Evolutionary conservation across 1,140 invertebrate species (phyloP).

Genomic region (Stegodyphus mimosarum): DNA sequence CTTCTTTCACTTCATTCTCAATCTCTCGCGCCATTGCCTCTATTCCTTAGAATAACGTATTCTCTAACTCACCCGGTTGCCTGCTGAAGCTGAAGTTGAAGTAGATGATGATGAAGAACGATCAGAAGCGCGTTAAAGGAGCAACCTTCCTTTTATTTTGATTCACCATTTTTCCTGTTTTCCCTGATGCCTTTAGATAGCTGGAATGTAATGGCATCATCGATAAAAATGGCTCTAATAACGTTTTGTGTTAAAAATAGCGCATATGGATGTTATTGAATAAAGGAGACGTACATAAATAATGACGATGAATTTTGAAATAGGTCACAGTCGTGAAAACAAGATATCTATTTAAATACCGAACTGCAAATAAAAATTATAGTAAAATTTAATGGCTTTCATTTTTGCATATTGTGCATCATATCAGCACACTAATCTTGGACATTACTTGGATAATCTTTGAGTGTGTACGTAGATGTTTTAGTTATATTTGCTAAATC

Average conservation of each 20-base stretch:
- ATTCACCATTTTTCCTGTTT: slow-evolving; percentile 24
- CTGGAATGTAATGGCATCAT: slow-evolving; percentile 37
- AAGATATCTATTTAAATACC: no score
- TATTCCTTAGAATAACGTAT: slow-evolving; percentile 45
- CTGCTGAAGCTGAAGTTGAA: slow-evolving; percentile 49
- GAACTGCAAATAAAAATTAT: no score
- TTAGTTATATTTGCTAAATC: no score
- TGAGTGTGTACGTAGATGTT: no score
- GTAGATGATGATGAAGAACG: slow-evolving; percentile 49
- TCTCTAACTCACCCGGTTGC: neutral
- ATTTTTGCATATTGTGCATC: no score
- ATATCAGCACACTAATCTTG: no score
- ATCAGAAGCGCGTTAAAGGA: slow-evolving; percentile 27
- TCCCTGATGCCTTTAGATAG: slow-evolving; percentile 38
- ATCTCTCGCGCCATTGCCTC: slow-evolving; percentile 50
- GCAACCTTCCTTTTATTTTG: neutral
- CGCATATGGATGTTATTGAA: slow-evolving; percentile 29
- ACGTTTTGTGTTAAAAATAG: slow-evolving; percentile 28
- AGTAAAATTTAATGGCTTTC: no score
- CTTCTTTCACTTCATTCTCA: slow-evolving; percentile 45
- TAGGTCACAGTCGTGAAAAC: no score
- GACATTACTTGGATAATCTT: no score
- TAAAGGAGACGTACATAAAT: slow-evolving; percentile 14
- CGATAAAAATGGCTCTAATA: slow-evolving; percentile 18
- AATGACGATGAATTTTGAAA: no score